A percentile compares a stretch with the other conserved stretches of the same genome.
These are phyloP conservation scores for Diplogasteroides magnus DNA, from an alignment of 1,140 invertebrate species.

Conservation along the genomic window DNA sequence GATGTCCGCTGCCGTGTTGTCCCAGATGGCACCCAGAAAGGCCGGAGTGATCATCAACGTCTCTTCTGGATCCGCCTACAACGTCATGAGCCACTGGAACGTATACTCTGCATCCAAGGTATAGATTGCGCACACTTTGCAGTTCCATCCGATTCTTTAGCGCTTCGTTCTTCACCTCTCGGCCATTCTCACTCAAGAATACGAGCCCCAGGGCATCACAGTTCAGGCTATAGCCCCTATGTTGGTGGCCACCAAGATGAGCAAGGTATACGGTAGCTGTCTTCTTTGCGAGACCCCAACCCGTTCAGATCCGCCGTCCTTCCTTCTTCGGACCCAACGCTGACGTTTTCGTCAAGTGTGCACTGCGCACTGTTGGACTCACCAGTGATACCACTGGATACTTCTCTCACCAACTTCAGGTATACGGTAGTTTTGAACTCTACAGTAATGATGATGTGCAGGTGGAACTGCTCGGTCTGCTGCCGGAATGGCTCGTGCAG, in stretches of 20 bases:
- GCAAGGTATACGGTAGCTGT: slow-evolving; percentile 31
- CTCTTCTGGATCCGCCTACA: slow-evolving; percentile 28
- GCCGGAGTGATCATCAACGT: slow-evolving; percentile 40
- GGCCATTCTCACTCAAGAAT: slow-evolving; percentile 42
- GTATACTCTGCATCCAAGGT: slow-evolving; percentile 51
- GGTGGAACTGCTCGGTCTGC: neutral
- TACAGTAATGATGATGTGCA: neutral
- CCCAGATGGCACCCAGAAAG: slow-evolving; percentile 34
- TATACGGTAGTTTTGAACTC: neutral
- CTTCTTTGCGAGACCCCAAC: neutral
- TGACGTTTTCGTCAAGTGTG: slow-evolving; percentile 35
- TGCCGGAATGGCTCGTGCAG: neutral
- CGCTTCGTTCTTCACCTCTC: slow-evolving; percentile 41
- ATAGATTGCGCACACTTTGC: neutral
- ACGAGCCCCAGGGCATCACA: slow-evolving; percentile 38
- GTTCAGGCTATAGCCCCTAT: slow-evolving; percentile 47
- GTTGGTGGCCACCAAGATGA: slow-evolving; percentile 54
- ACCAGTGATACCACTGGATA: slow-evolving; percentile 48
- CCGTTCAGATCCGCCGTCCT: slow-evolving; percentile 10
- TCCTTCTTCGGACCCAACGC: slow-evolving; percentile 47
- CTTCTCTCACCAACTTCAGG: slow-evolving; percentile 50
- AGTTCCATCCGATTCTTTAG: slow-evolving; percentile 13
- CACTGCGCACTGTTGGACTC: slow-evolving; percentile 43
- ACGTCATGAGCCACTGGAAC: slow-evolving; percentile 35
- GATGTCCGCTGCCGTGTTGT: slow-evolving; percentile 33